phyloP scores from a whole-genome alignment of 2,888 invertebrate species.

The Azorinus chamasolen region DNA sequence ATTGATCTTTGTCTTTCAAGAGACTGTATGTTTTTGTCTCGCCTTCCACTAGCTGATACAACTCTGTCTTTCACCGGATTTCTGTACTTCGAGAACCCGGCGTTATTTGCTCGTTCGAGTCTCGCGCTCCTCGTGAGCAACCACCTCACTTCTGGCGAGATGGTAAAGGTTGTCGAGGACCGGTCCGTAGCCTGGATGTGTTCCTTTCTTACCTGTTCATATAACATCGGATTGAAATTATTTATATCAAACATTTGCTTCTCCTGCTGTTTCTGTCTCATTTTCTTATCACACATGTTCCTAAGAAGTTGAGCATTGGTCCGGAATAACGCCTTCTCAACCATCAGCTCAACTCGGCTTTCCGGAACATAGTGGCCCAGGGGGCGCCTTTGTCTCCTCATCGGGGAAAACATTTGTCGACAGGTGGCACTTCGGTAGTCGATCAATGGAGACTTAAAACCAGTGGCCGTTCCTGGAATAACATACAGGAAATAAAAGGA shows the following conservation, averaged over 20 bases:
- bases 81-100: constrained; percentile 62
- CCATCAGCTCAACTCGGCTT: constrained; percentile 63
- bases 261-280: constrained; percentile 35
- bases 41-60: constrained; percentile 59
- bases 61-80: constrained; percentile 65
- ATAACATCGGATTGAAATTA: not conserved
- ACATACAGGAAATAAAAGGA: not conserved
- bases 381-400: constrained; percentile 44
- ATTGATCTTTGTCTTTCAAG: constrained; percentile 52
- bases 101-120: constrained; percentile 67
- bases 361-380: constrained; percentile 59
- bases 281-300: constrained; percentile 55
- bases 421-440: not conserved
- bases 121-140: constrained; percentile 61
- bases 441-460: constrained; percentile 7
- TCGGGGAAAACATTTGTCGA: constrained; percentile 46
- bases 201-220: constrained; percentile 14
- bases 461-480: constrained; percentile 7
- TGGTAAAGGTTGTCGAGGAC: not conserved
- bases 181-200: constrained; percentile 4
- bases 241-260: constrained; percentile 26
- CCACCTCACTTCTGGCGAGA: constrained; percentile 58
- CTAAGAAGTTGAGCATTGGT: constrained; percentile 61
- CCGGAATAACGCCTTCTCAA: constrained; percentile 67
- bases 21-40: constrained; percentile 24